Base-by-base conservation (phyloP, 2,797 vertebrate genomes). In the Anolis apletophallus region DNA sequence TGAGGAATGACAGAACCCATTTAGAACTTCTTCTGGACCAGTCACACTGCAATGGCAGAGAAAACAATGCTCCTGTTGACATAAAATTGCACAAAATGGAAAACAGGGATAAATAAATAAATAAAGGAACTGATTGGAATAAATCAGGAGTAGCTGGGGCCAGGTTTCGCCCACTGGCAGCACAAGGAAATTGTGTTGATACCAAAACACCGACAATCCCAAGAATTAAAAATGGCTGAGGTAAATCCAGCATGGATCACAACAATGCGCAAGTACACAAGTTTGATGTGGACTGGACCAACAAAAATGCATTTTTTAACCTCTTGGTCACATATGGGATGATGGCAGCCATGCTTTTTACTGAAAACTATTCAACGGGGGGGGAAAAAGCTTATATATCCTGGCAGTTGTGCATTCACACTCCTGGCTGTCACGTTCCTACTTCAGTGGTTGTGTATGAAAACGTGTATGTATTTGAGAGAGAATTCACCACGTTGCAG, bases 51-150 rank as follows among this genome's bases (percentile, higher is more conserved):
- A 19, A 67, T 4, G 14, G 85, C 46, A 34, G 11, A 74, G 79
- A 78, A 89, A 87, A 61, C 82, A 67, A 3, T 19, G 67, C 73
- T 78, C 57, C 34, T 32, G 21, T 40, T 16, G 78, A 87, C 40
- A 32, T 54, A 72, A 87, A 80, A 82, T 36, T 50, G 76, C 73
- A 87, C 32, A 36, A 59, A 40, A 14, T 78, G 61, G 57, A 55
- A 54, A 55, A 84, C 46, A 75, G 19, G 40, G 46, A 85, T 32
- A 81, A 68, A 69, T 52, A 81, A 68, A 69, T 52, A 21, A 75
- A 57, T 52, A 36, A 12, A 36, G 40, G 64, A 29, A 40, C 23
- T 26, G 68, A 32, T 34, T 32, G 50, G 9, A n/a, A 29, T 4
- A 50, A 1, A 10, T 4, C n/a, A 12, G 40, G 64, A 21, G 17